Evolutionary conservation across 2,888 invertebrate species (phyloP).

Genomic region (Lithodes maja): DNA sequence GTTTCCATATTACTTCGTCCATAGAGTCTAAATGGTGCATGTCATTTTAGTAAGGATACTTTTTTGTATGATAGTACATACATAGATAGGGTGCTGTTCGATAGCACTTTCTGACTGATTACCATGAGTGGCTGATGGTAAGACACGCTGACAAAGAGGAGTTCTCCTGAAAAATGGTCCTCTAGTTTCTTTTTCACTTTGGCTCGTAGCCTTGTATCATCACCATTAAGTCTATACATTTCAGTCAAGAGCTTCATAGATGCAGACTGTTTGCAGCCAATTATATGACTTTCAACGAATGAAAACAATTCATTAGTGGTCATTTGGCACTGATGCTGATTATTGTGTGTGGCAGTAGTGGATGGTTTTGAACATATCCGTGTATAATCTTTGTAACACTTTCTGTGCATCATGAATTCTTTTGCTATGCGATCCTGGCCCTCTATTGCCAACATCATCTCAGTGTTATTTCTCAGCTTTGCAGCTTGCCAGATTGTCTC

Average conservation of each 20-base stretch:
- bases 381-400: slow-evolving; percentile 26
- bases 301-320: slow-evolving; percentile 21
- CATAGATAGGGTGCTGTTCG: slow-evolving; percentile 27
- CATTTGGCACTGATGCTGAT: slow-evolving; percentile 26
- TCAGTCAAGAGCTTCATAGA: slow-evolving; percentile 33
- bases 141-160: slow-evolving; percentile 26
- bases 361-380: slow-evolving; percentile 10
- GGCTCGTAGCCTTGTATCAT: slow-evolving; percentile 32
- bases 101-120: slow-evolving; percentile 22
- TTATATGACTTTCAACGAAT: slow-evolving; percentile 27
- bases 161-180: slow-evolving; percentile 18
- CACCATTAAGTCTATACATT: slow-evolving; percentile 26
- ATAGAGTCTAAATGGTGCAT: no score
- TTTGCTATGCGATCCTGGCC: slow-evolving; percentile 13
- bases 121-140: slow-evolving; percentile 34
- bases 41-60: no score
- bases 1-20: no score
- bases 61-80: background rate
- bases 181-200: slow-evolving; percentile 30
- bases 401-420: slow-evolving; percentile 12
- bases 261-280: slow-evolving; percentile 30
- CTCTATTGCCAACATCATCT: background rate
- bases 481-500: no score
- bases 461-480: no score
- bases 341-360: slow-evolving; percentile 3